These are phyloP conservation scores for Poeciliopsis turneri DNA, from an alignment of 2,797 vertebrate species.

Conservation along the genomic window DNA sequence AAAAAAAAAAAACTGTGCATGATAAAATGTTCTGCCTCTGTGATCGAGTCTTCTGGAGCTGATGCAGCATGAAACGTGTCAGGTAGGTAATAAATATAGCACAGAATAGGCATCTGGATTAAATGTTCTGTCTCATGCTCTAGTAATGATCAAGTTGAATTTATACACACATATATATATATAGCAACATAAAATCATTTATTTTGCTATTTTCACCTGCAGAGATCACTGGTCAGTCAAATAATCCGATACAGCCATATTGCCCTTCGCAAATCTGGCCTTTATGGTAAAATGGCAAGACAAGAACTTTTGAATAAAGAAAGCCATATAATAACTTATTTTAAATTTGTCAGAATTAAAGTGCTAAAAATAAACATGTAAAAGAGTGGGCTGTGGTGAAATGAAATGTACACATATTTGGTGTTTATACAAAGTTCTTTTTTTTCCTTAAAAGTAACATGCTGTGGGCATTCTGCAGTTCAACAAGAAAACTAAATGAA, in stretches of 20 bases:
- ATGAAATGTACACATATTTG: neutral
- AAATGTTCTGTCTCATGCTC: neutral
- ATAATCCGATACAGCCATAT: neutral
- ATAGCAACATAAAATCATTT: no score
- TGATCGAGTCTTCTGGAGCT: slow-evolving; percentile 45
- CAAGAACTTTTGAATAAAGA: neutral
- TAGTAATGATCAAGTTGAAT: neutral
- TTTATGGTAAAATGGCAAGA: neutral
- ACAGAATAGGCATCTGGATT: slow-evolving; percentile 15
- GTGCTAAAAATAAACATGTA: neutral
- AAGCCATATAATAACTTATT: neutral
- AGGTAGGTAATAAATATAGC: slow-evolving; percentile 40
- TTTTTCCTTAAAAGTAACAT: neutral
- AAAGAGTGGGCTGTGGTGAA: neutral
- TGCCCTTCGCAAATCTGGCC: neutral
- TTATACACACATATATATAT: no score
- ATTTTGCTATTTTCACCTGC: neutral
- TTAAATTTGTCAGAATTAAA: neutral
- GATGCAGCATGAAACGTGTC: slow-evolving; percentile 32
- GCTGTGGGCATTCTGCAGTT: neutral
- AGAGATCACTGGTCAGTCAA: neutral
- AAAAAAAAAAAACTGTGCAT: neutral
- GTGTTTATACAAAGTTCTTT: neutral
- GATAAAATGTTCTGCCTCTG: slow-evolving; percentile 36
- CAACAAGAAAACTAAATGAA: neutral